Conservation (phyloP, 2,888 invertebrate species). For the Geophilus truncorum region DNA sequence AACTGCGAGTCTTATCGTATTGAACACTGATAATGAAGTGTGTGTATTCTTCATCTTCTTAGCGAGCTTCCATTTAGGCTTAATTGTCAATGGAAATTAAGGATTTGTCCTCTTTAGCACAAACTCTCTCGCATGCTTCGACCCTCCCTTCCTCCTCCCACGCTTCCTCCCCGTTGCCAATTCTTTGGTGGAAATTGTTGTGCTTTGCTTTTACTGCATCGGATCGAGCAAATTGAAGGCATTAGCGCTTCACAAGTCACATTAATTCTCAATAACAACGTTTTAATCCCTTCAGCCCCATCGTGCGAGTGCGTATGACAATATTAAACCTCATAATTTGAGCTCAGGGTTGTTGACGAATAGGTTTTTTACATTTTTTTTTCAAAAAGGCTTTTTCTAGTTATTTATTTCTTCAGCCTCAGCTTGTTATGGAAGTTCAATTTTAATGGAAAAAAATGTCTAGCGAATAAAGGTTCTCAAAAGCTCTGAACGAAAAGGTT, state of each 20-base stretch:
- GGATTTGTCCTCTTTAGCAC: slow-evolving; percentile 17
- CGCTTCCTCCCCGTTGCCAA: not conserved
- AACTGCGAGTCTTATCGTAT: not conserved
- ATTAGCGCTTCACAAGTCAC: slow-evolving; percentile 29
- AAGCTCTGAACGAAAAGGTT: too few relatives aligned
- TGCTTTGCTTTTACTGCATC: slow-evolving; percentile 17
- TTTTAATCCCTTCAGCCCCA: slow-evolving; percentile 5
- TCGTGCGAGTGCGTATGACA: slow-evolving; percentile 1
- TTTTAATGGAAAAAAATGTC: not conserved
- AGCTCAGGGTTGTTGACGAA: not conserved
- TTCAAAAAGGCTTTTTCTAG: not conserved
- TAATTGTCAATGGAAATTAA: slow-evolving; percentile 24
- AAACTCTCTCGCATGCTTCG: not conserved
- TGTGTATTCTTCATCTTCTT: not conserved
- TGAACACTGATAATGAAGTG: slow-evolving; percentile 13
- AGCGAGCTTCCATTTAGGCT: not conserved
- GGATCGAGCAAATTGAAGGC: slow-evolving; percentile 27
- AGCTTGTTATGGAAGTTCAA: not conserved
- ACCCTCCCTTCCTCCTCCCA: not conserved
- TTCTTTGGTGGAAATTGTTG: slow-evolving; percentile 15
- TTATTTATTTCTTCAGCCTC: not conserved
- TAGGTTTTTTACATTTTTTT: not conserved
- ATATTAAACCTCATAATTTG: slow-evolving; percentile 27
- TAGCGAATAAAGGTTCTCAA: not conserved
- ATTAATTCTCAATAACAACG: slow-evolving; percentile 30